Conservation (phyloP, 2,888 invertebrate genomes). For the Rutpela maculata region DNA sequence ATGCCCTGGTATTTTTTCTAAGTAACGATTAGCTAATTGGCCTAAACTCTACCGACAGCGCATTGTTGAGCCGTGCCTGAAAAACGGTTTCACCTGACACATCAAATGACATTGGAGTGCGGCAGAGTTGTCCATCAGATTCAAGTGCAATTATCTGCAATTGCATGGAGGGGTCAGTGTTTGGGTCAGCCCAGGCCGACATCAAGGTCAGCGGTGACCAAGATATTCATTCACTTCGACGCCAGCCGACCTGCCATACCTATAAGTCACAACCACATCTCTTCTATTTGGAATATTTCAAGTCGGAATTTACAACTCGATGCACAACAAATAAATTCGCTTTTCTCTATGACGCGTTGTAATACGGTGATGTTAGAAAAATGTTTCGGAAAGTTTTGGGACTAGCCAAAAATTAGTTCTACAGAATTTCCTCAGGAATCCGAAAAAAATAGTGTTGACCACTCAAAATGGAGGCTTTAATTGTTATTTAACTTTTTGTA, state of each 20-base stretch:
- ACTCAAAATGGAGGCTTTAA: too few species aligned
- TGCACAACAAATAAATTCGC: slow-evolving; percentile 1
- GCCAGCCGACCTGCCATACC: slow-evolving; percentile 45
- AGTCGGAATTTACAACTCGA: neutral
- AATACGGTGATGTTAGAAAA: too few species aligned
- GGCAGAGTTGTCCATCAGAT: slow-evolving; percentile 57
- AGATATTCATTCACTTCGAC: slow-evolving; percentile 53
- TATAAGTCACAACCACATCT: slow-evolving; percentile 45
- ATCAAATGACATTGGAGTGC: slow-evolving; percentile 44
- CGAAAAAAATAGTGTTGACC: too few species aligned
- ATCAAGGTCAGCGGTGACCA: slow-evolving; percentile 69
- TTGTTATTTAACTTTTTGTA: too few species aligned
- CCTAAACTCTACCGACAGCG: neutral
- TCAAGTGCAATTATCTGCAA: slow-evolving; percentile 69
- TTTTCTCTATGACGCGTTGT: neutral
- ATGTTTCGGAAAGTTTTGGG: too few species aligned
- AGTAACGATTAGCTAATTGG: neutral
- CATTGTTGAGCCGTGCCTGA: neutral
- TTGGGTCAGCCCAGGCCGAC: slow-evolving; percentile 72
- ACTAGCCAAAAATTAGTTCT: too few species aligned
- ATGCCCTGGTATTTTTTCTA: neutral
- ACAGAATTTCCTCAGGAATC: too few species aligned
- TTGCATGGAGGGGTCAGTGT: slow-evolving; percentile 72
- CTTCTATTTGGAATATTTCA: slow-evolving; percentile 43
- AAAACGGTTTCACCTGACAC: slow-evolving; percentile 46